These are phyloP conservation scores for Stenurella melanura DNA, from an alignment of 2,888 invertebrate species.

Conservation along the genomic window DNA sequence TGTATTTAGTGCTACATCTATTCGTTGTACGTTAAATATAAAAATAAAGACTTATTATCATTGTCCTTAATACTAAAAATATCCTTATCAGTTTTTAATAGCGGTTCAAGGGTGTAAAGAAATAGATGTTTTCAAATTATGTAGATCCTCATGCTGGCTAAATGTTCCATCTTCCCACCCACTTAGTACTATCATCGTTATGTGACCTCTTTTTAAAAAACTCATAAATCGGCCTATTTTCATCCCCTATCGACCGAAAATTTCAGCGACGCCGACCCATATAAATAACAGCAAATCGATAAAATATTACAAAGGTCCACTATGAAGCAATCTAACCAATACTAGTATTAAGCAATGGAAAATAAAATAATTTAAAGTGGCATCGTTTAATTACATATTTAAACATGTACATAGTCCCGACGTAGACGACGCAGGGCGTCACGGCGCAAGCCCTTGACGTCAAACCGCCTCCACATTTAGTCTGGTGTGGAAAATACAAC, in stretches of 20 bases:
- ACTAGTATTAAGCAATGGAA: slow-evolving; percentile 24
- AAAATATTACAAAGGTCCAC: slow-evolving; percentile 18
- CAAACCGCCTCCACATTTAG: slow-evolving; percentile 71
- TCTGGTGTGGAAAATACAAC: slow-evolving; percentile 67
- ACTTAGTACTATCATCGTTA: neutral
- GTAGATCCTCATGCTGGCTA: neutral
- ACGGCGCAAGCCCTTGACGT: slow-evolving; percentile 67
- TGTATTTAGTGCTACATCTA: too few species aligned
- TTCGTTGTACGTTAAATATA: too few species aligned
- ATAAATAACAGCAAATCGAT: slow-evolving; percentile 18
- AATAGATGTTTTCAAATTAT: neutral
- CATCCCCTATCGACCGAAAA: slow-evolving; percentile 30
- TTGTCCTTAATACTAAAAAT: neutral
- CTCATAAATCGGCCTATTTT: slow-evolving; percentile 36
- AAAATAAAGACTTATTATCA: too few species aligned
- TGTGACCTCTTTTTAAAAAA: slow-evolving; percentile 15
- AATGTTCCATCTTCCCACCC: neutral
- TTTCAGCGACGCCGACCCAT: slow-evolving; percentile 12
- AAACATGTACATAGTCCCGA: slow-evolving; percentile 59
- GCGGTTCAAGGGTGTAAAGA: neutral
- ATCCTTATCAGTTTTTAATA: neutral
- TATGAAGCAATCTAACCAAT: slow-evolving; percentile 7
- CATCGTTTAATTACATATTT: slow-evolving; percentile 57
- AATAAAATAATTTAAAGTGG: slow-evolving; percentile 42
- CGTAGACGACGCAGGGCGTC: slow-evolving; percentile 54